Conservation (phyloP, 2,113 vertebrate species). For the Aviceda subcristata region DNA sequence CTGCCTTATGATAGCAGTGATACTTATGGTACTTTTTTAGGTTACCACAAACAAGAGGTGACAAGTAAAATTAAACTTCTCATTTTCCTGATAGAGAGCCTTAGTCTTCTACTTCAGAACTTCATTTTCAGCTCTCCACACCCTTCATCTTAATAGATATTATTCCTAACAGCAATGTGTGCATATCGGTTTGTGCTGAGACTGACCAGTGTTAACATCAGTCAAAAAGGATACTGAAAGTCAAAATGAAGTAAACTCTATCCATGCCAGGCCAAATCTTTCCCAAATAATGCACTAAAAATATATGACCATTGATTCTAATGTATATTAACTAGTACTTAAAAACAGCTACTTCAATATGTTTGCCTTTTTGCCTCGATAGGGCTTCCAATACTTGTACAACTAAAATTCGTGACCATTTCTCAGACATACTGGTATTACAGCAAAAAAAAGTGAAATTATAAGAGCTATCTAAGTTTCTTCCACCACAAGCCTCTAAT, state of each 20-base stretch:
- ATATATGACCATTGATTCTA: background rate
- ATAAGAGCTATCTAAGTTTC: background rate
- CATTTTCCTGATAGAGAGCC: background rate
- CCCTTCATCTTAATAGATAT: background rate
- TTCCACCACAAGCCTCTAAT: background rate
- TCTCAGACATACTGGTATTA: background rate
- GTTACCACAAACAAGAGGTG: background rate
- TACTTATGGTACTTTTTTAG: background rate
- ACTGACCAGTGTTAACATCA: background rate
- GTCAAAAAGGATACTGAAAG: background rate
- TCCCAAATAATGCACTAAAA: background rate
- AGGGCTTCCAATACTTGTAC: background rate
- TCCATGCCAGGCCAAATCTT: background rate
- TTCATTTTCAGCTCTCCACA: background rate
- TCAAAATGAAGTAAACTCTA: background rate
- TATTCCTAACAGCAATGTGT: background rate
- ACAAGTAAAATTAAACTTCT: background rate
- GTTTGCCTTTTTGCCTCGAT: background rate
- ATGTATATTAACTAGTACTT: background rate
- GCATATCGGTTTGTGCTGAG: background rate
- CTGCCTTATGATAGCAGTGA: background rate
- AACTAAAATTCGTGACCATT: background rate
- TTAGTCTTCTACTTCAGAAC: background rate
- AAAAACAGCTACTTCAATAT: background rate
- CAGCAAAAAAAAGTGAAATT: background rate